Evolutionary conservation across 1,140 invertebrate species (phyloP).

Genomic region (Muscidifurax raptorellus): DNA sequence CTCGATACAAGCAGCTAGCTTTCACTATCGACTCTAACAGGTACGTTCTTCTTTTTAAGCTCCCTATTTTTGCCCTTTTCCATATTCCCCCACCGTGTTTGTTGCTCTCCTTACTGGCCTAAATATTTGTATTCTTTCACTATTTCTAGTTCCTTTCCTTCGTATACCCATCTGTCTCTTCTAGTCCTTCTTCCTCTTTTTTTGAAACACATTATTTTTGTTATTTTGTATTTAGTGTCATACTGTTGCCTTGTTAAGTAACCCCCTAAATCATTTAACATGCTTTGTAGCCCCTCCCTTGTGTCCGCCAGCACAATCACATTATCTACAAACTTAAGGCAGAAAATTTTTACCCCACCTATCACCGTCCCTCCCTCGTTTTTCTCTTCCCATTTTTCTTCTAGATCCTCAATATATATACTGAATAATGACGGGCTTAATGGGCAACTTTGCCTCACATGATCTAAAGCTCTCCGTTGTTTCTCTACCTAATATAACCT

Average conservation of each 20-base stretch:
- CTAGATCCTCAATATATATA: conserved; percentile 33
- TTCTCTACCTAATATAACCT: background rate
- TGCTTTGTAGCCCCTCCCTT: no score
- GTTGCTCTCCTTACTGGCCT: no score
- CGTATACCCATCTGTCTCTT: no score
- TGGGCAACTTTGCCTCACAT: conserved; percentile 43
- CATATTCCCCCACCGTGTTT: conserved; percentile 22
- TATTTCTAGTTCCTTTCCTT: no score
- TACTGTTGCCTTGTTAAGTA: no score
- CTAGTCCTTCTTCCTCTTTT: conserved; percentile 42
- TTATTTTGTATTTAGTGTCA: conserved; percentile 46
- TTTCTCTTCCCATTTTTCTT: conserved; percentile 34
- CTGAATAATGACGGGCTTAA: conserved; percentile 43
- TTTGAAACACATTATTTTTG: conserved; percentile 48
- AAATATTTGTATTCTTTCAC: no score
- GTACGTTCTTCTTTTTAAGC: conserved; percentile 33
- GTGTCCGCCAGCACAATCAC: no score
- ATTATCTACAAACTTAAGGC: no score
- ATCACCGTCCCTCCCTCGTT: no score
- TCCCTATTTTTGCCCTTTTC: conserved; percentile 15
- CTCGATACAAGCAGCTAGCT: conserved; percentile 36
- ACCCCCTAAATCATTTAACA: no score
- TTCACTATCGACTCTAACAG: conserved; percentile 33
- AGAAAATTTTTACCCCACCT: no score
- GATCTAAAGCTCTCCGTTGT: conserved; percentile 34